A percentile compares a stretch with the other conserved stretches of the same genome.
Conservation (phyloP, 2,888 invertebrate species). For the Meganola albula region DNA sequence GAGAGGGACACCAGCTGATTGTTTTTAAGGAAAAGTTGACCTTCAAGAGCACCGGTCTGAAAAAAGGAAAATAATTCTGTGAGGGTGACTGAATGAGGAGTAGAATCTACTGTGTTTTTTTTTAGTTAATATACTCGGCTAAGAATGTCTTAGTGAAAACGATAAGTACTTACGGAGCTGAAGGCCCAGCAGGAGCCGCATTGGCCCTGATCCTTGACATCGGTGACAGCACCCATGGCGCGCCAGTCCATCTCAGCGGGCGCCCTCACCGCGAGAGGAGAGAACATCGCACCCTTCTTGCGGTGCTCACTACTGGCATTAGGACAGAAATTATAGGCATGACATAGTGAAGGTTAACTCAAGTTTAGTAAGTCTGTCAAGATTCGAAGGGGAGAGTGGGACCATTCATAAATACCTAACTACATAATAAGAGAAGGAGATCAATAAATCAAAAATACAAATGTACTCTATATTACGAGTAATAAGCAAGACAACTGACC, state of each 20-base stretch:
- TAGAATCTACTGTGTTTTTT: neutral
- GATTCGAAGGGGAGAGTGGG: too few species aligned
- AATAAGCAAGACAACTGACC: too few species aligned
- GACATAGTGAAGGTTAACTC: too few species aligned
- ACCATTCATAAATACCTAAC: too few species aligned
- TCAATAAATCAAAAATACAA: too few species aligned
- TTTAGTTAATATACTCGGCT: too few species aligned
- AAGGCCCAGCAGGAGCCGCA: constrained; percentile 97
- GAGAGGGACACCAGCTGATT: constrained; percentile 89
- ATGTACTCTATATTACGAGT: too few species aligned
- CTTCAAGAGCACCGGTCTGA: constrained; percentile 93
- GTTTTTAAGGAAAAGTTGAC: constrained; percentile 89
- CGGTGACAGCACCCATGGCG: constrained; percentile 88
- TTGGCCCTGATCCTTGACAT: constrained; percentile 92
- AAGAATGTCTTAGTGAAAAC: too few species aligned
- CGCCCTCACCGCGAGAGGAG: constrained; percentile 82
- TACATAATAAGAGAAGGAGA: too few species aligned
- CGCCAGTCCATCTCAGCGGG: constrained; percentile 92
- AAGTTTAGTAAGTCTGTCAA: too few species aligned
- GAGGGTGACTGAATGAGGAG: neutral
- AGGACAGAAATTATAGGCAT: too few species aligned
- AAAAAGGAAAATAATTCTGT: neutral
- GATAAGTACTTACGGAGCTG: constrained; percentile 84
- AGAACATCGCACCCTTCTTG: constrained; percentile 71
- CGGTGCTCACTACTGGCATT: too few species aligned